Evolutionary conservation across 2,113 vertebrate species (phyloP), one percentile per base, ranked within the genome.

Genomic region (Motacilla tschutschensis): DNA sequence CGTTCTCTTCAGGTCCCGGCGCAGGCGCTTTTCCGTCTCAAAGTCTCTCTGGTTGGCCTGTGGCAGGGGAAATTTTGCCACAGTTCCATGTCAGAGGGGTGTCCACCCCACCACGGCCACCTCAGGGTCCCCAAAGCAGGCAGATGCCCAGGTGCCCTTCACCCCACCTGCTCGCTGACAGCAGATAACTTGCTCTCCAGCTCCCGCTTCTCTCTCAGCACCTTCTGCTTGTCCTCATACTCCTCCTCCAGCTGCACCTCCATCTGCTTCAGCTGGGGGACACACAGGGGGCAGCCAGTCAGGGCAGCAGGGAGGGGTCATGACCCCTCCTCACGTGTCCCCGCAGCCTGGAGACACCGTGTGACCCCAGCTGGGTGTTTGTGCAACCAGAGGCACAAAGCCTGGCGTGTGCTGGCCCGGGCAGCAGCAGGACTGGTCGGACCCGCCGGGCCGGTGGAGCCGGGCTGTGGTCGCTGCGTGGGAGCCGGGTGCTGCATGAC

Each of bases 171-270:
- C 87, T 99, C 98, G 1, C 98, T 98, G 63, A 98, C 97, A 0
- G 96, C 92, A 9, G 98, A 87, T 43, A 99, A 96, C 89, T 98
- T 99, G 70, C 96, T 96, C 93, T 99, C 99, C 94, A 99, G 95
- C 41, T 99, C 99, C 74, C 98, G 96, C 92, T 98, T 99, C 93
- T 99, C 99, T 40, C 98, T 97, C 54, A 99, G 96, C 50, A 99
- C 98, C 96, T 99, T 99, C 96, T 99, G 99, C 92, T 99, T 99
- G 57, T 99, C 98, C 67, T 99, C 98, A 0, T 99, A 99, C 70
- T 99, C 98, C 71, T 99, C 99, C 87, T 99, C 99, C 28, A 99
- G 97, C 96, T 99, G 99, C 53, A 98, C 96, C 81, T 99, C 99
- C 97, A 99, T 98, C 95, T 99, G 99, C 87, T 99, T 99, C 91